A percentile compares a stretch with the other conserved stretches of the same genome.
Conservation (phyloP, 2,888 invertebrate genomes). For the Epiblema foenella region DNA sequence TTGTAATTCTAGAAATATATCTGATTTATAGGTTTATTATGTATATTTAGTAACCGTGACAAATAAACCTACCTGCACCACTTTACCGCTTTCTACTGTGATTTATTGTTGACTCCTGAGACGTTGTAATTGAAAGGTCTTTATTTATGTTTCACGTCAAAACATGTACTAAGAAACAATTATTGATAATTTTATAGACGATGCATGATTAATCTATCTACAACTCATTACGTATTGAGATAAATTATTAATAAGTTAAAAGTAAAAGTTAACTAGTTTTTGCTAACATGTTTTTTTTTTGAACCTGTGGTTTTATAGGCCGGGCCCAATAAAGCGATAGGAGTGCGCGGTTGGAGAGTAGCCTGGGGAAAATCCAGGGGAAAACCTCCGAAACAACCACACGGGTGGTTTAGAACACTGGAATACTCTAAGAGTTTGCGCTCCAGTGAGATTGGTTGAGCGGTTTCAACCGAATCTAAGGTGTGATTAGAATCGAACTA, state of each 20-base stretch:
- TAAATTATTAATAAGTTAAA: slow-evolving; percentile 19
- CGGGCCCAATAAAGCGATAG: too few species aligned
- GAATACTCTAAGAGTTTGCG: too few species aligned
- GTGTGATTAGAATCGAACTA: too few species aligned
- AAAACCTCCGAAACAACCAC: too few species aligned
- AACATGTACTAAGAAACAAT: slow-evolving; percentile 35
- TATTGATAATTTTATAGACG: slow-evolving; percentile 36
- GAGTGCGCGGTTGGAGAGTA: too few species aligned
- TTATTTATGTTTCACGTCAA: slow-evolving; percentile 39
- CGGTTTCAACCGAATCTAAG: too few species aligned
- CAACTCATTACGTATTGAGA: slow-evolving; percentile 13
- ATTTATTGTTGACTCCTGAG: slow-evolving; percentile 29
- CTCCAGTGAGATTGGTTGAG: too few species aligned
- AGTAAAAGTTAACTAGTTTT: slow-evolving; percentile 23
- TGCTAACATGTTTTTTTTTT: not conserved
- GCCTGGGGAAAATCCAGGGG: too few species aligned
- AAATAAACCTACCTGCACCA: slow-evolving; percentile 40
- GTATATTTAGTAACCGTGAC: slow-evolving; percentile 43
- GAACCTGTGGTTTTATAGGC: too few species aligned
- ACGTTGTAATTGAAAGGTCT: slow-evolving; percentile 38
- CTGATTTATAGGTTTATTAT: slow-evolving; percentile 60
- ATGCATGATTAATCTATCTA: slow-evolving; percentile 23
- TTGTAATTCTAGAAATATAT: slow-evolving; percentile 59
- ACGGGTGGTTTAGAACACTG: too few species aligned
- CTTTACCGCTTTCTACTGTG: slow-evolving; percentile 43